Base-by-base conservation (phyloP, 2,113 vertebrate genomes). In the Pampusana beccarii region DNA sequence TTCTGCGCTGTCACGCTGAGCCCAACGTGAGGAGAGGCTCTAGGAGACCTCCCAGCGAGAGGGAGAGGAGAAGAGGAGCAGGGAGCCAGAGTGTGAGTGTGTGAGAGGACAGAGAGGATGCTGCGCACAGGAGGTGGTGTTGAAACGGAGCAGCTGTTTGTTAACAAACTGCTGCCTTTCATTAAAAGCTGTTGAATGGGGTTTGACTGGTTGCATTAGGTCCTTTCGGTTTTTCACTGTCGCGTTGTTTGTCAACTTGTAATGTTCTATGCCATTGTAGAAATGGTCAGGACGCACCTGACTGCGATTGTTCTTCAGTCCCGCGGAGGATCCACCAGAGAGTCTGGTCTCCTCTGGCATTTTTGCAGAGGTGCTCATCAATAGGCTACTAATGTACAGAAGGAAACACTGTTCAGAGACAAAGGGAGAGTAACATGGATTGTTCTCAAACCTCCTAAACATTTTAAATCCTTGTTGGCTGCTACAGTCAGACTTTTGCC, bases 181-280 rank as follows among this genome's bases (percentile, higher is more conserved):
- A 82, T 81, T 62, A 72, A 78, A 94, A 92, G 85, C n/a, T 74
- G 29, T n/a, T 87, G 81, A 92, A 66, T 94, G 88, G 88, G 40
- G 54, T 96, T 86, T 90, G 91, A 81, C 44, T 62, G 80, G 69
- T 84, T 90, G 83, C 83, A 50, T 95, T 84, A 83, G 84, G 69
- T 88, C 40, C 64, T 93, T 95, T 95, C 65, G 57, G 77, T 89
- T 95, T 89, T 89, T 92, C 72, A 61, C 77, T 84, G 86, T 93
- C 72, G 48, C 1, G 12, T 71, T 86, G 73, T 96, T 90, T 14
- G 77, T 96, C 82, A 64, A 9, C 64, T 71, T 90, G 82, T 88
- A 56, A 67, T 80, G 79, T 84, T 79, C 48, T 18, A 64, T 60
- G 56, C 82, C 81, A 46, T n/a, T 86, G 74, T 88, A 86, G 94